Conservation (phyloP, 2,888 invertebrate genomes). For the Amblyteles armatorius region DNA sequence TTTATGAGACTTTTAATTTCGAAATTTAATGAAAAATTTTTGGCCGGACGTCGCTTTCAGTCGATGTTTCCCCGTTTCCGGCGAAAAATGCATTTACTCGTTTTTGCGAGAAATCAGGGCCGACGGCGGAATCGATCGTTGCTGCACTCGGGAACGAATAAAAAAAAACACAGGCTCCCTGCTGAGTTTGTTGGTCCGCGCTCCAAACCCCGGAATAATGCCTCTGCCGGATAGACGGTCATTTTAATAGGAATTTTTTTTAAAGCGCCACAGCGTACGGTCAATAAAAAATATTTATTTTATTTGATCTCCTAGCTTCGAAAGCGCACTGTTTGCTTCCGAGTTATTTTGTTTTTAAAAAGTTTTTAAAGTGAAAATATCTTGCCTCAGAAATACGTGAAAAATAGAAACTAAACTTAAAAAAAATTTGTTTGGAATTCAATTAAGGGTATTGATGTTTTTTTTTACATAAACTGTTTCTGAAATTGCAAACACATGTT, state of each 20-base stretch:
- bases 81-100: slow-evolving; percentile 1
- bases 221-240: neutral
- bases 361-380: neutral
- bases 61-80: slow-evolving; percentile 3
- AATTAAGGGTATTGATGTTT: too few species aligned
- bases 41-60: neutral
- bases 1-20: neutral
- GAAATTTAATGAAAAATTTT: neutral
- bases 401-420: neutral
- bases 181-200: slow-evolving; percentile 13
- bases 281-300: neutral
- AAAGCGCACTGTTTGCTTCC: neutral
- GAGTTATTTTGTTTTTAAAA: neutral
- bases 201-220: neutral
- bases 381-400: neutral
- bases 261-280: neutral
- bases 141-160: slow-evolving; percentile 5
- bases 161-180: neutral
- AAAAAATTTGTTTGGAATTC: too few species aligned
- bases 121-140: slow-evolving; percentile 1
- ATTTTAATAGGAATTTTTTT: neutral
- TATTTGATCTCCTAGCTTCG: neutral
- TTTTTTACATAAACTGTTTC: too few species aligned
- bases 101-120: slow-evolving; percentile 1
- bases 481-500: too few species aligned